Evolutionary conservation across 2,888 invertebrate species (phyloP).

Genomic region (Anticlea derivata): DNA sequence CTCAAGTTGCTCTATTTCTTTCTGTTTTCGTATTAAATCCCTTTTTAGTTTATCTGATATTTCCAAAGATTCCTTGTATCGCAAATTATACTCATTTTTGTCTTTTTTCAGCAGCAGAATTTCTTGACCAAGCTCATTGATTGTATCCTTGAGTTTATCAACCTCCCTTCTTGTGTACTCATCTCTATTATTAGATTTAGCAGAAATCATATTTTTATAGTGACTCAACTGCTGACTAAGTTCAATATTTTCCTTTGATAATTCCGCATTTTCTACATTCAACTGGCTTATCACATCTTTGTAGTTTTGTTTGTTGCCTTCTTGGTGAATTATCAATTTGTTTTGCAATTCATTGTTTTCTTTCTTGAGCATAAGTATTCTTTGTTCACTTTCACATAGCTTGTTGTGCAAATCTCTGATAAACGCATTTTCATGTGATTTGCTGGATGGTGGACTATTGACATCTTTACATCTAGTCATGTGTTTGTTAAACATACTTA

Average conservation of each 20-base stretch:
- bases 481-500: constrained; percentile 65
- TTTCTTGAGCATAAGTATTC: constrained; percentile 72
- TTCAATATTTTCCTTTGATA: constrained; percentile 73
- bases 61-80: constrained; percentile 67
- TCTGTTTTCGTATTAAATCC: constrained; percentile 70
- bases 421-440: constrained; percentile 53
- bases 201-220: constrained; percentile 55
- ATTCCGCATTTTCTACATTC: constrained; percentile 72
- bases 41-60: constrained; percentile 68
- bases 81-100: constrained; percentile 67
- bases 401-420: constrained; percentile 70
- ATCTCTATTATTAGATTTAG: constrained; percentile 50
- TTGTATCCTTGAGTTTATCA: constrained; percentile 60
- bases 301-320: constrained; percentile 63
- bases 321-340: constrained; percentile 47
- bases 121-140: constrained; percentile 61
- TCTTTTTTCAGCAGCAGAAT: constrained; percentile 64
- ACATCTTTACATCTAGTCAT: constrained; percentile 53
- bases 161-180: constrained; percentile 55
- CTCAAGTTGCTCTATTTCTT: constrained; percentile 69
- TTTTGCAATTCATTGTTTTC: constrained; percentile 72
- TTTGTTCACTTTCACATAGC: constrained; percentile 78
- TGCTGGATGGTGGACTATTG: constrained; percentile 40
- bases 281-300: constrained; percentile 73
- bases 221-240: constrained; percentile 69